Evolutionary conservation across 2,888 invertebrate species (phyloP).

Genomic region (Ophion ventricosus): DNA sequence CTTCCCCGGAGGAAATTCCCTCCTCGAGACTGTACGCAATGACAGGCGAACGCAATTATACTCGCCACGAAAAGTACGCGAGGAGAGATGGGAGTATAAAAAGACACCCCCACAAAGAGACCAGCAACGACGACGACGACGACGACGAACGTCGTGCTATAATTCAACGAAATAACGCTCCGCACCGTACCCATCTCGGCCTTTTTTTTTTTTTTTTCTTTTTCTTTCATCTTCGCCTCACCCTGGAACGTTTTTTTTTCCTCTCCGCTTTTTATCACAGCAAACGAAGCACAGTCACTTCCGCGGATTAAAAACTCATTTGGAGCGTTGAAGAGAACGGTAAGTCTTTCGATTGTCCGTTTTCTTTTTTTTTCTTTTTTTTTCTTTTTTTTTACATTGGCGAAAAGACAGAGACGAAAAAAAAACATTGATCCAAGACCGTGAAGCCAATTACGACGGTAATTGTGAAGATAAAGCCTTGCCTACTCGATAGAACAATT

Average conservation of each 20-base stretch:
- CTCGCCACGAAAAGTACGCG: slow-evolving; percentile 49
- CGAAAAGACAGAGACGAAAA: slow-evolving; percentile 27
- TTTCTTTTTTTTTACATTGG: not conserved
- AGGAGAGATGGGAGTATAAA: slow-evolving; percentile 28
- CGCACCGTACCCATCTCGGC: not conserved
- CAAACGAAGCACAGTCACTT: slow-evolving; percentile 55
- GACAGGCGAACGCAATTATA: slow-evolving; percentile 65
- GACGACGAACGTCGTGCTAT: slow-evolving; percentile 28
- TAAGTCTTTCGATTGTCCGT: slow-evolving; percentile 24
- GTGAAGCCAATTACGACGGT: slow-evolving; percentile 51
- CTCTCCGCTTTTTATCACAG: slow-evolving; percentile 28
- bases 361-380: not conserved
- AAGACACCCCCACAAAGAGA: slow-evolving; percentile 59
- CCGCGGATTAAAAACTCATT: slow-evolving; percentile 66
- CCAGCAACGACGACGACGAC: slow-evolving; percentile 36
- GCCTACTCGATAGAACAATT: slow-evolving; percentile 47
- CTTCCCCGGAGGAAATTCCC: slow-evolving; percentile 35
- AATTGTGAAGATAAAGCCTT: slow-evolving; percentile 36
- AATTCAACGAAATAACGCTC: slow-evolving; percentile 56
- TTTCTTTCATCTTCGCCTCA: slow-evolving; percentile 13
- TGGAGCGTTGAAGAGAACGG: slow-evolving; percentile 32
- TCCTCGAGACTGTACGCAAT: slow-evolving; percentile 36
- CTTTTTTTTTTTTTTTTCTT: slow-evolving; percentile 3
- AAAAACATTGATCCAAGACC: not conserved
- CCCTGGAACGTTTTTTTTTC: slow-evolving; percentile 8